A percentile compares a stretch with the other conserved stretches of the same genome.
Conservation (phyloP, 1,140 invertebrate genomes). For the Macrostomum lignano region DNA sequence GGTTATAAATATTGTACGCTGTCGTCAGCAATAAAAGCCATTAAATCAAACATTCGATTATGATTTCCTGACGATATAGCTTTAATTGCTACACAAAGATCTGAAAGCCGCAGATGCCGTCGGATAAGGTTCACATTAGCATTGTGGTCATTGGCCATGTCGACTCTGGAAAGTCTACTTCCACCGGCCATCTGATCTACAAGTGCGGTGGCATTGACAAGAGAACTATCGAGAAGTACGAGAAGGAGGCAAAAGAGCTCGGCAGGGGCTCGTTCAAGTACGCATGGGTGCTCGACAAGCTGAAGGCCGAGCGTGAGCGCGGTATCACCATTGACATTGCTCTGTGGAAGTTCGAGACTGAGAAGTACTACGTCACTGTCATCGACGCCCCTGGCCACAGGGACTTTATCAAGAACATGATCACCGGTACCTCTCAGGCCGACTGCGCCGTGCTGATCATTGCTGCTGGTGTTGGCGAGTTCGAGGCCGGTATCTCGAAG, state of each 20-base stretch:
- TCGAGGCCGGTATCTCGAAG: conserved; percentile 90
- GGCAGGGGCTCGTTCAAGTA: conserved; percentile 29
- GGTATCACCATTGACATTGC: conserved; percentile 97
- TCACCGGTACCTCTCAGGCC: conserved; percentile 78
- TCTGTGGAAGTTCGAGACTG: conserved; percentile 94
- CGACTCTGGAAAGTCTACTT: conserved; percentile 88
- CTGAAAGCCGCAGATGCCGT: too few species aligned
- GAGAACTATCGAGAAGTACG: conserved; percentile 7
- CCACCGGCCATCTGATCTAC: conserved; percentile 90
- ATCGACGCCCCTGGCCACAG: conserved; percentile 95
- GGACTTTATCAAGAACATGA: conserved; percentile 99
- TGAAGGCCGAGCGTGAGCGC: conserved; percentile 72
- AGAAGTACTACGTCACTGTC: conserved; percentile 87
- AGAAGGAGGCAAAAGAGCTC: conserved; percentile 5
- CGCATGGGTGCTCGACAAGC: conserved; percentile 84
- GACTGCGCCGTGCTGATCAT: conserved; percentile 87
- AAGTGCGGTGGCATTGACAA: too few species aligned
- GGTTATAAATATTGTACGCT: too few species aligned
- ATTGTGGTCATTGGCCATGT: conserved; percentile 92
- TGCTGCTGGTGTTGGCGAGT: conserved; percentile 72
- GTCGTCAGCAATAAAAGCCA: too few species aligned
- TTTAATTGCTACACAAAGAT: too few species aligned
- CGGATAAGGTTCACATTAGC: too few species aligned
- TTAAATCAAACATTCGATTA: too few species aligned
- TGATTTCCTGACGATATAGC: too few species aligned